These are phyloP conservation scores for Nomia melanderi DNA, from an alignment of 1,140 invertebrate species.

Conservation along the genomic window DNA sequence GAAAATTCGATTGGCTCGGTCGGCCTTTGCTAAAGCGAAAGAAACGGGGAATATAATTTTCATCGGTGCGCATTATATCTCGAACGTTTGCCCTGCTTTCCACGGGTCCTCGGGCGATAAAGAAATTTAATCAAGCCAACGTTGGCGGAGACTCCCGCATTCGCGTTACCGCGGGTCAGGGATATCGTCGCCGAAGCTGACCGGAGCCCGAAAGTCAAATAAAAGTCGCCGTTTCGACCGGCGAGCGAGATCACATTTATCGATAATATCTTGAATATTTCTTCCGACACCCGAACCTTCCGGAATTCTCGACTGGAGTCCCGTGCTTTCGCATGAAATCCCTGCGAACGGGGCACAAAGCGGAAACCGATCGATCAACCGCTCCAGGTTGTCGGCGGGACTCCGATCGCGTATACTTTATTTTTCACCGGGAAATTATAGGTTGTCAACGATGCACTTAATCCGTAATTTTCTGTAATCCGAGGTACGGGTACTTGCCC, in stretches of 20 bases:
- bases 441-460: not conserved
- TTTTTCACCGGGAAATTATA: not conserved
- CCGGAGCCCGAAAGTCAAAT: conserved; percentile 8
- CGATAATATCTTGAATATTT: conserved; percentile 15
- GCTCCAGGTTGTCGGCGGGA: not conserved
- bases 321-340: not conserved
- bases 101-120: not conserved
- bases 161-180: too few species aligned
- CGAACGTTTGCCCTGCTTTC: conserved; percentile 1
- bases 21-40: not conserved
- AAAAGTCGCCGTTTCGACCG: conserved; percentile 7
- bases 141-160: not conserved
- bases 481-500: not conserved
- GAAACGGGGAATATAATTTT: conserved; percentile 11
- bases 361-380: conserved; percentile 7
- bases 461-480: not conserved
- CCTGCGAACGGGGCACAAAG: not conserved
- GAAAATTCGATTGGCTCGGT: not conserved
- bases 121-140: conserved; percentile 44
- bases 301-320: not conserved
- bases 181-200: not conserved
- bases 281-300: too few species aligned
- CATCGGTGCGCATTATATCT: not conserved
- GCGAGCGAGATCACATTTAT: conserved; percentile 26
- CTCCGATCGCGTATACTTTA: not conserved